Base-by-base conservation (phyloP, 2,797 vertebrate genomes). In the Zalophus californianus region DNA sequence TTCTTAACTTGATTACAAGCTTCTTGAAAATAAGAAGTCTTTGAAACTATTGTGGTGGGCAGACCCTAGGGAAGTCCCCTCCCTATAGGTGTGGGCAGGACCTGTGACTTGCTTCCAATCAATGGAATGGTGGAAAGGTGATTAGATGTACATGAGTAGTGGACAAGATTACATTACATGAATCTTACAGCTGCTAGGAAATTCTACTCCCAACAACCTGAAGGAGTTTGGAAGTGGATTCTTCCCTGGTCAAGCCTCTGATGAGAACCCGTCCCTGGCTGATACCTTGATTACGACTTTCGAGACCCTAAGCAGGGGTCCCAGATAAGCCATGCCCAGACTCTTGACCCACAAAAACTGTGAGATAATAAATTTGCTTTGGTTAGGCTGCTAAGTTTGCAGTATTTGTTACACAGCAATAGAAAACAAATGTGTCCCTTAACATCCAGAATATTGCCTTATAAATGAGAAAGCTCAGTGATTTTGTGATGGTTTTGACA, bases 401-500 rank as follows among this genome's bases (percentile, higher is more conserved):
- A 60, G 41, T 21, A 73, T 89, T 54, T 94, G 62, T 64, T 44
- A 80, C 41, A 87, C 4, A 62, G 54, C 25, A 82, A 60, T 1
- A 88, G n/a, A 79, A 86, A 70, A 50, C 44, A 20, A 86, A 86
- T 16, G 25, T 10, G 14, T 84, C 11, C 44, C 93, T 23, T 66
- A 64, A 80, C 0, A 86, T 73, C 35, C 38, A 58, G 35, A 89
- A 90, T 41, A 90, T 0, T 44, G 32, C 73, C 73, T 90, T 48
- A 6, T 66, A 90, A 90, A 73, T 25, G 50, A 90, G 60, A 72
- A 85, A 84, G 73, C 25, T 66, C 56, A 41, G 64, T 52, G n/a
- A 79, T 95, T 72, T 78, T 79, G 18, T 56, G 44, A 86, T 38
- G 54, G 93, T 89, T 73, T 96, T 93, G 91, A 90, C 64, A 75